A percentile compares a stretch with the other conserved stretches of the same genome.
These are phyloP conservation scores for Drosophila lowei DNA, from an alignment of 1,140 invertebrate genomes.

Conservation along the genomic window DNA sequence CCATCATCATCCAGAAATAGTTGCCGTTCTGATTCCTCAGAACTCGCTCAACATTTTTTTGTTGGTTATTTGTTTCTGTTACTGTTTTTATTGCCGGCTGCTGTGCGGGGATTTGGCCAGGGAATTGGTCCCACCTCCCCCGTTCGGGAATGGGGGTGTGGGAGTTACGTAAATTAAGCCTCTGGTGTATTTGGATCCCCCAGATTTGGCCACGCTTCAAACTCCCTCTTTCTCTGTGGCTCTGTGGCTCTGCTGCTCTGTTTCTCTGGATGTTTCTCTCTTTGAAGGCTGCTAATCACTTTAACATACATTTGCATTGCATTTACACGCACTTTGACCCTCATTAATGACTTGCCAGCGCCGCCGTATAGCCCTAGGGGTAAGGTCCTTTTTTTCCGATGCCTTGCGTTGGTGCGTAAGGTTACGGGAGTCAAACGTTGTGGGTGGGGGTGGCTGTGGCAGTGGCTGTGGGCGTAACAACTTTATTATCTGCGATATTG, in stretches of 20 bases:
- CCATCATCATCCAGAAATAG: constrained; percentile 47
- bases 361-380: constrained; percentile 50
- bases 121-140: neutral
- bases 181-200: constrained; percentile 68
- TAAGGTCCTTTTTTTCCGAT: constrained; percentile 42
- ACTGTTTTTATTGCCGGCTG: constrained; percentile 74
- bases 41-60: constrained; percentile 6
- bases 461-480: constrained; percentile 15
- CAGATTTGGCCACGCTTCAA: constrained; percentile 44
- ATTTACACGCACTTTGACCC: constrained; percentile 82
- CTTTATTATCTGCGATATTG: constrained; percentile 35
- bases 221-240: constrained; percentile 8
- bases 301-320: constrained; percentile 83
- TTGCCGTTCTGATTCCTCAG: constrained; percentile 59
- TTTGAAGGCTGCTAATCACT: constrained; percentile 82
- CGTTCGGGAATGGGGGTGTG: constrained; percentile 1
- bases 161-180: constrained; percentile 62
- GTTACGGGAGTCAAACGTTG: constrained; percentile 7
- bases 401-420: constrained; percentile 8
- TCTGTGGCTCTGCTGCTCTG: neutral
- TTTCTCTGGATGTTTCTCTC: constrained; percentile 10
- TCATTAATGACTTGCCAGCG: constrained; percentile 62
- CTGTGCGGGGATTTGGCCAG: constrained; percentile 62
- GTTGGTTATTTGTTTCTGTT: constrained; percentile 34
- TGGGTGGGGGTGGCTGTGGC: neutral